phyloP scores from a whole-genome alignment of 2,113 vertebrate genomes.

The Monopterus albus region DNA sequence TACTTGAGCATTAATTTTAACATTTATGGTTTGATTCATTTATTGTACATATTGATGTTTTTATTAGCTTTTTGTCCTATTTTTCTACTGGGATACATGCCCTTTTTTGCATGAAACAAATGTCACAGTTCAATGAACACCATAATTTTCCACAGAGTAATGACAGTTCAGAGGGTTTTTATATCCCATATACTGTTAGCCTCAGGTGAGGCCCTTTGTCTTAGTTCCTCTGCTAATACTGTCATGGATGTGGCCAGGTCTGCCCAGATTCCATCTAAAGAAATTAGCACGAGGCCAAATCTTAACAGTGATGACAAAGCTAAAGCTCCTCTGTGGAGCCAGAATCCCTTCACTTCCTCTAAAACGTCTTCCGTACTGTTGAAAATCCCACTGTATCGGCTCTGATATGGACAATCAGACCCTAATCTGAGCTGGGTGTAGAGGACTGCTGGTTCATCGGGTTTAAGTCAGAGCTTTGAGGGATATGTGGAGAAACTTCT shows the following conservation, averaged over 20 bases:
- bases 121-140: background rate
- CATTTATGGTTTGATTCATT: background rate
- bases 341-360: constrained; percentile 68
- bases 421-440: constrained; percentile 71
- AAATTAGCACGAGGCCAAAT: constrained; percentile 56
- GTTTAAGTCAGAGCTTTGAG: constrained; percentile 51
- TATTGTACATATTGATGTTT: too few relatives aligned
- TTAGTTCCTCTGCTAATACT: constrained; percentile 15
- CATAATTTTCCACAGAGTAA: background rate
- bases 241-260: constrained; percentile 15
- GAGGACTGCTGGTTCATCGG: constrained; percentile 49
- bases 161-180: background rate
- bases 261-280: constrained; percentile 56
- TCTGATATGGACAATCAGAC: constrained; percentile 63
- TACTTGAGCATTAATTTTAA: background rate
- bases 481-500: constrained; percentile 45
- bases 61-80: too few relatives aligned
- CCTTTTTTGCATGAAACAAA: background rate
- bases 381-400: constrained; percentile 78
- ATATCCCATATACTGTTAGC: constrained; percentile 3
- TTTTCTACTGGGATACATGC: background rate
- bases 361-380: constrained; percentile 77
- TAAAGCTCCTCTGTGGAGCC: constrained; percentile 59
- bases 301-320: constrained; percentile 60
- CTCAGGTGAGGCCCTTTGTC: constrained; percentile 19